Conservation (phyloP, 2,888 invertebrate genomes). For the Melanotus villosus region DNA sequence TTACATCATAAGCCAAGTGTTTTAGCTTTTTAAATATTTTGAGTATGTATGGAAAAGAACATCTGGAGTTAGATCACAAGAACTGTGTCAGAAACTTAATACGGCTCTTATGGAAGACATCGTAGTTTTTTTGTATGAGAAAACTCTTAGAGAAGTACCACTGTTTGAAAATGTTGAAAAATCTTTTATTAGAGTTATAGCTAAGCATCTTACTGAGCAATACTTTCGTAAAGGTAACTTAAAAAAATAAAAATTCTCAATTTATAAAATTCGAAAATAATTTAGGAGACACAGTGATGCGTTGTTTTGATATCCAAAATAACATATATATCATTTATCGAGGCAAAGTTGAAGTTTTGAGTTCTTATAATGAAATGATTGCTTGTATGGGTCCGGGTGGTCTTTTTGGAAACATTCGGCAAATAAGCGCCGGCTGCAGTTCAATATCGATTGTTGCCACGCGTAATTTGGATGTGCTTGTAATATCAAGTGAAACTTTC, state of each 20-base stretch:
- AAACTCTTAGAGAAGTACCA: conserved; percentile 70
- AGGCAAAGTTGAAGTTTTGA: conserved; percentile 67
- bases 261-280: conserved; percentile 48
- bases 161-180: conserved; percentile 71
- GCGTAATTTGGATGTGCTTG: conserved; percentile 70
- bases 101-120: conserved; percentile 72
- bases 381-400: conserved; percentile 72
- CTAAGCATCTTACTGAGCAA: conserved; percentile 70
- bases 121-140: conserved; percentile 71
- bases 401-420: conserved; percentile 71
- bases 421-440: conserved; percentile 66
- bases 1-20: conserved; percentile 57
- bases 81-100: conserved; percentile 70
- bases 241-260: not conserved
- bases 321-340: conserved; percentile 70
- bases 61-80: conserved; percentile 70
- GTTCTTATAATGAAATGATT: conserved; percentile 70
- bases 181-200: conserved; percentile 72
- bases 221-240: conserved; percentile 70
- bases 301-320: conserved; percentile 69
- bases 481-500: conserved; percentile 68
- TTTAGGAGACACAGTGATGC: conserved; percentile 69
- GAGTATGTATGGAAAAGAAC: conserved; percentile 72
- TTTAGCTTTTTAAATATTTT: conserved; percentile 70
- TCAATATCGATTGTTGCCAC: conserved; percentile 69